Percentiles rank a stretch among this genome's conserved stretches.
These are phyloP conservation scores for Odontocolon sp. DNA, from an alignment of 2,888 invertebrate genomes.

Conservation along the genomic window DNA sequence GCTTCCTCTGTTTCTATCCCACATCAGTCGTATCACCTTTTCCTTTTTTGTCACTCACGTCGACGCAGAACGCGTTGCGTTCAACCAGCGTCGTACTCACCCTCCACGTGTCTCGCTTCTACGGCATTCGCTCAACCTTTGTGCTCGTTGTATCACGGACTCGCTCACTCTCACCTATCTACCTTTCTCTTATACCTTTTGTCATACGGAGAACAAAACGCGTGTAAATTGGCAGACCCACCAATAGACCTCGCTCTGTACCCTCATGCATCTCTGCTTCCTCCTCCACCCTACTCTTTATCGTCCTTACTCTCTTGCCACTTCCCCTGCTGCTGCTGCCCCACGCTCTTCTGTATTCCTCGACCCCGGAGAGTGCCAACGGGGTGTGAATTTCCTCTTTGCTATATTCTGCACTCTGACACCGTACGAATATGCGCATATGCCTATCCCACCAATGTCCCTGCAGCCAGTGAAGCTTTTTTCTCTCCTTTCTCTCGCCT, in stretches of 20 bases:
- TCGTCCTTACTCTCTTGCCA: constrained; percentile 58
- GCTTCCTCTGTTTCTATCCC: constrained; percentile 12
- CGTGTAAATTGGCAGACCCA: constrained; percentile 76
- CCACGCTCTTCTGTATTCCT: constrained; percentile 36
- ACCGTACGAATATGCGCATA: constrained; percentile 25
- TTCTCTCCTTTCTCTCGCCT: neutral
- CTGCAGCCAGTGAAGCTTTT: constrained; percentile 20
- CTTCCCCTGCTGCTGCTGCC: constrained; percentile 33
- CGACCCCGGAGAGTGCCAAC: constrained; percentile 63
- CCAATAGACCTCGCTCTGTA: constrained; percentile 58
- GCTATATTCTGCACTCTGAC: constrained; percentile 34
- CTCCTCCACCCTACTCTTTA: constrained; percentile 39
- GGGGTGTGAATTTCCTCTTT: constrained; percentile 68
- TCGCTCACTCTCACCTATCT: constrained; percentile 61
- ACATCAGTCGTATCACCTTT: constrained; percentile 12
- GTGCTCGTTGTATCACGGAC: constrained; percentile 52
- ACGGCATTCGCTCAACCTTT: constrained; percentile 61
- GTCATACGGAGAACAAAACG: constrained; percentile 76
- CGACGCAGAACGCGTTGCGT: constrained; percentile 55
- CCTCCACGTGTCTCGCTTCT: constrained; percentile 57
- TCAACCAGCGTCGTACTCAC: constrained; percentile 53
- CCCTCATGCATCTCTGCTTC: constrained; percentile 53
- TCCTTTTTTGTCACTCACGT: constrained; percentile 48
- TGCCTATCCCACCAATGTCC: constrained; percentile 12
- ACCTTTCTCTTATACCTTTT: constrained; percentile 75